phyloP scores from a whole-genome alignment of 2,113 vertebrate genomes.

The Ranitomeya imitator region DNA sequence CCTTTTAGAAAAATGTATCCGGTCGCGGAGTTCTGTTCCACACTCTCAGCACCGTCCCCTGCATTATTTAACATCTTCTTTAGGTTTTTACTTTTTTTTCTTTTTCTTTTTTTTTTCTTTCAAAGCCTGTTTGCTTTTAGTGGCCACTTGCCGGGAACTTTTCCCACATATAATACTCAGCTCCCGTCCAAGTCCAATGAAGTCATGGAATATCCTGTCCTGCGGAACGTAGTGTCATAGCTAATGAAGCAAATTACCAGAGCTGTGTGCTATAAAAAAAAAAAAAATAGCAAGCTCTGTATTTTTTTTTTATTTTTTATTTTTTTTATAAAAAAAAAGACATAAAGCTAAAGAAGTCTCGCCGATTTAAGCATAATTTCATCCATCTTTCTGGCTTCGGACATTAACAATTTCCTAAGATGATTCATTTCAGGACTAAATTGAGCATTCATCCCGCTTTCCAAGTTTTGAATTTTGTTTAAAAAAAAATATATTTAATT shows the following conservation, averaged over 20 bases:
- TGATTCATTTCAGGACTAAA: background rate
- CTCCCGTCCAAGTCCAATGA: slow-evolving; percentile 70
- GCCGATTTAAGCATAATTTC: background rate
- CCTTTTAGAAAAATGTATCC: slow-evolving; percentile 44
- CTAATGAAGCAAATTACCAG: slow-evolving; percentile 70
- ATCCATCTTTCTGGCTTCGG: background rate
- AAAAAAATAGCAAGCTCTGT: slow-evolving; percentile 45
- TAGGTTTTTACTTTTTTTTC: background rate
- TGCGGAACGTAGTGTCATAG: slow-evolving; percentile 69
- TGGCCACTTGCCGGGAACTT: slow-evolving; percentile 63
- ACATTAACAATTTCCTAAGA: slow-evolving; percentile 25
- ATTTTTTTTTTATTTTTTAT: background rate
- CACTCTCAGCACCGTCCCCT: slow-evolving; percentile 34
- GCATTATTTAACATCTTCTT: slow-evolving; percentile 33
- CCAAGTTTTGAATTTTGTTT: slow-evolving; percentile 56
- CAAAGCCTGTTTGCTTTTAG: slow-evolving; percentile 42
- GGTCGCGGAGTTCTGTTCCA: slow-evolving; percentile 21
- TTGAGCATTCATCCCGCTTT: background rate
- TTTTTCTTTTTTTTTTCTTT: background rate
- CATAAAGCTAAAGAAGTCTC: background rate
- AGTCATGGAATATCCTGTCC: slow-evolving; percentile 73
- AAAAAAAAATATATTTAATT: slow-evolving; percentile 47
- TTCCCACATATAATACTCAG: slow-evolving; percentile 53
- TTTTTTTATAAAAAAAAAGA: background rate
- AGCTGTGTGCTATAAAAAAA: slow-evolving; percentile 64